Base-by-base conservation (phyloP, 37 sponge, comb jelly and placozoan genomes). In the Tethya wilhelma region DNA sequence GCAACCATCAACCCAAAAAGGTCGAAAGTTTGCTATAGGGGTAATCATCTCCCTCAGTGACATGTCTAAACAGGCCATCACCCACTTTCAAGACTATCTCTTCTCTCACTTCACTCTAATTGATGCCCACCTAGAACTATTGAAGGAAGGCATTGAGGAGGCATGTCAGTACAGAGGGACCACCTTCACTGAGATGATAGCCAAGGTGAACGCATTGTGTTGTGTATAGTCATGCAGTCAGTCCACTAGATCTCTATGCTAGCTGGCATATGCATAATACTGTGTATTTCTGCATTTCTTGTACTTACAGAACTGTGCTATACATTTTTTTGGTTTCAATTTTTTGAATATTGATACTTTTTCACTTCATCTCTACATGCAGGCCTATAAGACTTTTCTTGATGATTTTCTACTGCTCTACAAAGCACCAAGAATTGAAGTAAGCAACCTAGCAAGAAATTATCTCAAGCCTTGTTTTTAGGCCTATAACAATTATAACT, bases 81-180 rank as follows among this genome's bases (percentile, higher is more conserved):
- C 79, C 4, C 69, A 65, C 73, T 86, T 86, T 59, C 69, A 87
- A 34, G 44, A 65, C 32, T 92, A 88, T 64, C 44, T 92, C 74
- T 92, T 92, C 77, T 77, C 83, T 5, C 89, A 92, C 59, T 92
- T 92, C 60, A 66, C 80, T 71, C 85, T 88, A 20, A 76, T 92
- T 67, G 85, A 87, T 73, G 53, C 83, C 57, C 90, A 88, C 65
- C 74, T 92, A 2, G 84, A 92, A 30, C 74, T 49, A 55, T 79
- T 92, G 44, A 88, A 73, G 76, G 68, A 71, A 22, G 62, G 59
- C 9, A 64, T 89, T 26, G 85, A 88, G 69, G 82, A 83, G 58
- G 80, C 74, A 20, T 62, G 72, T 26, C 44, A 49, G 2, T 38
- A n/a, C 25, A 28, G 79, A 25, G 42, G 70, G 45, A 25, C 29